Evolutionary conservation across 2,797 vertebrate genomes (phyloP).

Genomic region (Pantherophis vulpinus): DNA sequence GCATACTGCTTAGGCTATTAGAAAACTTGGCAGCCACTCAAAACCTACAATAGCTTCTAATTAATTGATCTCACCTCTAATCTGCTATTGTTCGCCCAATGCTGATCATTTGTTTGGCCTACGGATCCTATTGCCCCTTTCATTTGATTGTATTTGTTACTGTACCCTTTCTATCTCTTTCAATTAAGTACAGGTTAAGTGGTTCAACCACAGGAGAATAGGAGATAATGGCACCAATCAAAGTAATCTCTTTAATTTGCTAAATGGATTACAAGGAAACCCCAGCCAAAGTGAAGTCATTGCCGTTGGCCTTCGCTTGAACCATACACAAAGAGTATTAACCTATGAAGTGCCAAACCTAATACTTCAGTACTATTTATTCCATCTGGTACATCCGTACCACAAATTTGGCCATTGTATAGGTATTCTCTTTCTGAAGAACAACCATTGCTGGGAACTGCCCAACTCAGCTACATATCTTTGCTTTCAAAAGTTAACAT

Average conservation of each 20-base stretch:
- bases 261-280: conserved; percentile 86
- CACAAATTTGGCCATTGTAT: conserved; percentile 21
- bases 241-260: conserved; percentile 86
- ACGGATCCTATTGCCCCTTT: conserved; percentile 81
- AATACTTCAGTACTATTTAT: conserved; percentile 33
- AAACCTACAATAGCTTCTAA: conserved; percentile 82
- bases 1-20: conserved; percentile 78
- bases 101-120: conserved; percentile 84
- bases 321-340: conserved; percentile 80
- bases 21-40: conserved; percentile 81
- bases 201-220: conserved; percentile 83
- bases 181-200: conserved; percentile 90
- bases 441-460: conserved; percentile 28
- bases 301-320: conserved; percentile 83
- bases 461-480: conserved; percentile 11
- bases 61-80: conserved; percentile 87
- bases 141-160: conserved; percentile 87
- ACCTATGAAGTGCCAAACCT: conserved; percentile 74
- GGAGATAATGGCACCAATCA: conserved; percentile 85
- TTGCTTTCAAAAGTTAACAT: conserved; percentile 49
- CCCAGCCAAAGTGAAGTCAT: conserved; percentile 85
- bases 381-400: conserved; percentile 20
- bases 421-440: conserved; percentile 48
- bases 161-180: conserved; percentile 85
- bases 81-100: conserved; percentile 83